Conservation (phyloP, 1,140 invertebrate genomes). For the Tetramorium parvispinum region DNA sequence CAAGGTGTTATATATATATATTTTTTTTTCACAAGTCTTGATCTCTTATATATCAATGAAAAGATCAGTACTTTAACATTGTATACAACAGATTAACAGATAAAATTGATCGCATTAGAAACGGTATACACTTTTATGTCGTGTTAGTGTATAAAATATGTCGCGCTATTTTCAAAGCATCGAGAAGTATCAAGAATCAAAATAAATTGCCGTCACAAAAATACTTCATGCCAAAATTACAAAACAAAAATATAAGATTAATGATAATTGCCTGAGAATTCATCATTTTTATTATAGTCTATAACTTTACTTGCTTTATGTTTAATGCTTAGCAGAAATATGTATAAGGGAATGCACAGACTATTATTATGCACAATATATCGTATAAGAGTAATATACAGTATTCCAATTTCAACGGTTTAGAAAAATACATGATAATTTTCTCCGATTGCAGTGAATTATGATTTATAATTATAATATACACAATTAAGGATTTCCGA, state of each 20-base stretch:
- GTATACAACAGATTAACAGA: constrained; percentile 39
- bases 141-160: constrained; percentile 61
- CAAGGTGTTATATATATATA: constrained; percentile 32
- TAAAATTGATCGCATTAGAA: constrained; percentile 41
- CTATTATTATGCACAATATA: constrained; percentile 62
- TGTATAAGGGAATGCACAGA: constrained; percentile 64
- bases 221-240: constrained; percentile 29
- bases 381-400: constrained; percentile 58
- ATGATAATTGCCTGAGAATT: constrained; percentile 18
- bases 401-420: constrained; percentile 42
- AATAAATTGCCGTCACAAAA: constrained; percentile 7
- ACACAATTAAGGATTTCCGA: neutral
- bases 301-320: neutral
- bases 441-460: constrained; percentile 36
- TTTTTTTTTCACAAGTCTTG: constrained; percentile 33
- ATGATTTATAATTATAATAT: neutral
- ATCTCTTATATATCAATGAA: constrained; percentile 22
- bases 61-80: constrained; percentile 39
- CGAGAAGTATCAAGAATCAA: constrained; percentile 6
- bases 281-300: constrained; percentile 42
- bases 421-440: constrained; percentile 58
- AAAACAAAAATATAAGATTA: constrained; percentile 9
- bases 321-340: constrained; percentile 47
- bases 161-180: constrained; percentile 45
- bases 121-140: constrained; percentile 9